These are phyloP conservation scores for Aspidapion aeneum DNA, from an alignment of 2,888 invertebrate species.

Conservation along the genomic window DNA sequence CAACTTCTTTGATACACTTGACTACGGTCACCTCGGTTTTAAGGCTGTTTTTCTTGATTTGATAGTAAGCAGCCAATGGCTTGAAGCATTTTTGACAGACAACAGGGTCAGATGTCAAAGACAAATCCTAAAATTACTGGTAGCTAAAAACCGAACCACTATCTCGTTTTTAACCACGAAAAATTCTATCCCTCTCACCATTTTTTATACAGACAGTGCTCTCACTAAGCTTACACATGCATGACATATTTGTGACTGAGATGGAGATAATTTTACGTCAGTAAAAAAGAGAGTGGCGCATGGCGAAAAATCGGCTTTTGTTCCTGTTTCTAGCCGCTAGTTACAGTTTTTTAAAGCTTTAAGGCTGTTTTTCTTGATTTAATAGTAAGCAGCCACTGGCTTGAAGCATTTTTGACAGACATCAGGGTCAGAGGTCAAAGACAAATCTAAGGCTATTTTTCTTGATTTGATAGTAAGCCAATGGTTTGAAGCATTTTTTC, in stretches of 20 bases:
- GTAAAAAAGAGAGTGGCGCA: no score
- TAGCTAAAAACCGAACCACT: no score
- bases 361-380: conserved; percentile 10
- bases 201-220: no score
- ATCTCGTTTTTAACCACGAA: no score
- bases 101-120: conserved; percentile 14
- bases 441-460: conserved; percentile 10
- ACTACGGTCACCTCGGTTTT: conserved; percentile 15
- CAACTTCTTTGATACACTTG: conserved; percentile 14
- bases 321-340: no score
- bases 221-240: no score
- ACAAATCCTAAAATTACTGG: conserved; percentile 15
- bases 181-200: no score
- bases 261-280: no score
- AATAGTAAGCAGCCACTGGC: conserved; percentile 11
- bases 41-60: conserved; percentile 10
- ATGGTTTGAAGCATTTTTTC: conserved; percentile 15
- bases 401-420: conserved; percentile 17
- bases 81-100: conserved; percentile 17
- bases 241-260: no score
- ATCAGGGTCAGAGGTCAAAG: conserved; percentile 14
- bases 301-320: no score
- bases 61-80: conserved; percentile 11
- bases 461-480: conserved; percentile 14
- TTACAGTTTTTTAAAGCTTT: no score